Evolutionary conservation across 2,113 vertebrate genomes (phyloP).

Genomic region (Struthio camelus): DNA sequence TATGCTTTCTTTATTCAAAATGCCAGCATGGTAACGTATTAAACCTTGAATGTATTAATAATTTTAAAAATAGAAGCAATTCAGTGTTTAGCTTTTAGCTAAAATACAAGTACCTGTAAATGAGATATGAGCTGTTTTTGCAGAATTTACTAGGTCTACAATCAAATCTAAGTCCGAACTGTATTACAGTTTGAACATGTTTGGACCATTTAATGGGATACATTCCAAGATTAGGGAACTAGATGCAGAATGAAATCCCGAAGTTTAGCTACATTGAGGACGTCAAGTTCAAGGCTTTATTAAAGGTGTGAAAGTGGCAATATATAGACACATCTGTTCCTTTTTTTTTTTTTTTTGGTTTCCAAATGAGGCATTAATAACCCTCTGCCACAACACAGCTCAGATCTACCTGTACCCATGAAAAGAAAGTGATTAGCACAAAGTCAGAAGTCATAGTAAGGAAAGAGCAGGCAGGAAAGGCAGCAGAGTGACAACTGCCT

Average conservation of each 20-base stretch:
- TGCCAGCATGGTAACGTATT: background rate
- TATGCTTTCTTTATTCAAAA: background rate
- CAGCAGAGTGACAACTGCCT: background rate
- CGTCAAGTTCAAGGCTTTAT: background rate
- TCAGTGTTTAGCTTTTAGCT: background rate
- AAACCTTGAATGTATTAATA: background rate
- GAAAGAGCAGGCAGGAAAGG: background rate
- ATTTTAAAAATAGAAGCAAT: background rate
- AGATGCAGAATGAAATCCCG: background rate
- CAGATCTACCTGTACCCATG: background rate
- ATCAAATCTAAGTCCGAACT: background rate
- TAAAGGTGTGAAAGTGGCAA: background rate
- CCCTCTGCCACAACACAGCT: background rate
- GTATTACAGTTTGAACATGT: background rate
- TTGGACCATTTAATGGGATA: background rate
- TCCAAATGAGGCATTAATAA: background rate
- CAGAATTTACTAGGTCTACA: background rate
- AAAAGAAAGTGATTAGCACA: background rate
- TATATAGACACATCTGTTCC: background rate
- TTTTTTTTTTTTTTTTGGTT: background rate
- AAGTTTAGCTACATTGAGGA: background rate
- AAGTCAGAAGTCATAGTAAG: background rate
- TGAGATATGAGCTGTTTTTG: background rate
- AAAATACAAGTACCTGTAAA: background rate
- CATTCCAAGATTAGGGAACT: background rate